These are phyloP conservation scores for Eupleurogrammus muticus DNA, from an alignment of 2,797 vertebrate species.

Conservation along the genomic window DNA sequence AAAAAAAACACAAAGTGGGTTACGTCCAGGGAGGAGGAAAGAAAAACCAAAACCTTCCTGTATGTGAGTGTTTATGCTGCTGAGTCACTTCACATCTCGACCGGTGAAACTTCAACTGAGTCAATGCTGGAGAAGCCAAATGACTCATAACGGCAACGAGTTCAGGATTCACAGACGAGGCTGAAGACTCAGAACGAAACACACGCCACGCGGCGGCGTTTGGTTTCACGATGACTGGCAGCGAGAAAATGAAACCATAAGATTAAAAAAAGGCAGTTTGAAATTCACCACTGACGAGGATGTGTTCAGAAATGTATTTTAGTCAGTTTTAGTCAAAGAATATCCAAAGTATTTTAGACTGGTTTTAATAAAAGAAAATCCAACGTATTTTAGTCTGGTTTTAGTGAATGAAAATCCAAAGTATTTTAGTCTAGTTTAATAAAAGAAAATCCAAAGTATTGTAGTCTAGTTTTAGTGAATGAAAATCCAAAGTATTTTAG, in stretches of 20 bases:
- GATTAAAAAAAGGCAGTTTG: not conserved
- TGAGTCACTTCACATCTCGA: conserved; percentile 47
- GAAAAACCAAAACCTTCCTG: conserved; percentile 15
- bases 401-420: no score
- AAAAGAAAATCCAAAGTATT: no score
- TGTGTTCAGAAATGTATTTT: no score
- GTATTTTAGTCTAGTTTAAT: no score
- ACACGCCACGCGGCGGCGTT: not conserved
- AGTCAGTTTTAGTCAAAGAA: no score
- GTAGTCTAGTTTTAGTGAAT: no score
- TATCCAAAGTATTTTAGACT: no score
- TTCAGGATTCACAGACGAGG: conserved; percentile 24
- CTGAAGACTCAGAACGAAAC: conserved; percentile 59
- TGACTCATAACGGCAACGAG: conserved; percentile 62
- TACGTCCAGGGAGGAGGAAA: conserved; percentile 4
- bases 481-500: no score
- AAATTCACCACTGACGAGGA: no score
- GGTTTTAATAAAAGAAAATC: no score
- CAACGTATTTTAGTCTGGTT: no score
- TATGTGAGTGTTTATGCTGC: conserved; percentile 35
- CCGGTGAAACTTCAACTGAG: conserved; percentile 54
- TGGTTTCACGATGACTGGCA: conserved; percentile 43
- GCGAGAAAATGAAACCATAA: not conserved
- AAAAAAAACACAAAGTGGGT: conserved; percentile 15
- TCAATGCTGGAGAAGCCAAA: conserved; percentile 48